These are phyloP conservation scores for Liasis olivaceus DNA, from an alignment of 2,797 vertebrate species.

Conservation along the genomic window DNA sequence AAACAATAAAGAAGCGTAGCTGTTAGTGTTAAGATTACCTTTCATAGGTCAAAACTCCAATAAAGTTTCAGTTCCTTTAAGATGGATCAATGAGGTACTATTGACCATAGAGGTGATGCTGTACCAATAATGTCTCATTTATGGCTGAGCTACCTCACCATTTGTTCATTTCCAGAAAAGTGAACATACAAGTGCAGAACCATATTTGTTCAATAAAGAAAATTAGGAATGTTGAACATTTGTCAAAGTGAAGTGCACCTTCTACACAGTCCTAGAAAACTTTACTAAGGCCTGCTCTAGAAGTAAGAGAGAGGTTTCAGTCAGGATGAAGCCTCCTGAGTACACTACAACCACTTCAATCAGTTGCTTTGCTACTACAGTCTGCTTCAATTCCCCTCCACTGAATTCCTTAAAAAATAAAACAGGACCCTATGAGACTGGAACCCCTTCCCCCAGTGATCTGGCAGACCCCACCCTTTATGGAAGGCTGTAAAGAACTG, in stretches of 20 bases:
- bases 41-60: not conserved
- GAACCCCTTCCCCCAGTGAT: not conserved
- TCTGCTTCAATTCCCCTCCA: not conserved
- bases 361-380: not conserved
- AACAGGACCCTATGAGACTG: not conserved
- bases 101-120: not conserved
- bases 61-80: not conserved
- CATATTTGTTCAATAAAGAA: not conserved
- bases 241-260: not conserved
- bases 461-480: not conserved
- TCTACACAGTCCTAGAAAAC: not conserved
- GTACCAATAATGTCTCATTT: not conserved
- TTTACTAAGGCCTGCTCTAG: not conserved
- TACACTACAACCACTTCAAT: not conserved
- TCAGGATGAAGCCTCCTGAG: not conserved
- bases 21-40: not conserved
- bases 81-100: not conserved
- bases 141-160: not conserved
- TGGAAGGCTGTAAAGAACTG: not conserved
- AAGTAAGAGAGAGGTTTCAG: not conserved
- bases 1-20: not conserved
- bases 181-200: not conserved
- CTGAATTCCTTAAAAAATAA: not conserved
- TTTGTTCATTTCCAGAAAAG: not conserved
- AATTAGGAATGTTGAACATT: not conserved